Evolutionary conservation across 2,797 vertebrate genomes (phyloP), one percentile per base, ranked within the genome.

Genomic region (Epinephelus coioides): DNA sequence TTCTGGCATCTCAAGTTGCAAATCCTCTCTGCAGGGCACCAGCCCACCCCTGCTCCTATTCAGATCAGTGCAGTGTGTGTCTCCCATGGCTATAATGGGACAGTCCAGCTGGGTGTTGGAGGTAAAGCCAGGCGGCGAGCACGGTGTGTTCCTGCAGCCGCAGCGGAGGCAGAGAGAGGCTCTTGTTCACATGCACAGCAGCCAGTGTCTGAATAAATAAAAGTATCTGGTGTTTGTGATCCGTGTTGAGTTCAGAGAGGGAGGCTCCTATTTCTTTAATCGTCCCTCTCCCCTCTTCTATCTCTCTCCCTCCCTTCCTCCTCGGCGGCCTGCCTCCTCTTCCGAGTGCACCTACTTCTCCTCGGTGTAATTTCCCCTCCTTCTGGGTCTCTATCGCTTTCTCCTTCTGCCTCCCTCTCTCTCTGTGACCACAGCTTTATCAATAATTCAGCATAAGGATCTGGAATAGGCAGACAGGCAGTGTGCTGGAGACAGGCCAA

Each of bases 201-300:
- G 84, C 69, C 89, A 87, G 85, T 64, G 40, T 91, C 94, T 96
- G 92, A 96, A 96, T 96, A 96, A 95, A 95, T 96, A 95, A 96
- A 95, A 93, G 93, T 95, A 94, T 95, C 94, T 94, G 91, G 93
- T 96, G 94, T 95, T 94, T 92, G 92, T 91, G 89, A 91, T 93
- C 84, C 82, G 93, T 94, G 93, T 94, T 91, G 83, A 91, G 93
- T 95, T 95, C 89, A 90, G 81, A 71, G 73, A 75, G 63, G 66
- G 80, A 85, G 88, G 94, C 89, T 96, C 94, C 83, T 89, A 69
- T 96, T 95, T 95, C 96, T 93, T 92, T 90, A 90, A 90, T 89
- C 74, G 53, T 85, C 83, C 77, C 69, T 91, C 80, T 78, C 71
- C 84, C 63, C 68, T 63, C 82, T 17, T 64, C 40, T 68, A 57